A percentile compares a stretch with the other conserved stretches of the same genome.
phyloP scores from a whole-genome alignment of 1,140 invertebrate genomes.

The Triops cancriformis region DNA sequence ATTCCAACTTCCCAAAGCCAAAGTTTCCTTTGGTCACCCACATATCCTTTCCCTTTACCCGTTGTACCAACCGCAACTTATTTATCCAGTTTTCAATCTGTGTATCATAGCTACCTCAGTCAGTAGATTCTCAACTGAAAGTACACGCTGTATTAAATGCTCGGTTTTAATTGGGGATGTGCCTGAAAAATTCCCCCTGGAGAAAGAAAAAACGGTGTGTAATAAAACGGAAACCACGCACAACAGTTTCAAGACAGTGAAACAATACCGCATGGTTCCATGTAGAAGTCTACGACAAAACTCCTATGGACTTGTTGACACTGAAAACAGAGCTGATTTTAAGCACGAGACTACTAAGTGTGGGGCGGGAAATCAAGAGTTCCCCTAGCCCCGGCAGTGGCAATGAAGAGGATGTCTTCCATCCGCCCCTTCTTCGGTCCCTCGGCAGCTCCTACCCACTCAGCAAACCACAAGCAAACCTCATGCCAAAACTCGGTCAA shows the following conservation, averaged over 20 bases:
- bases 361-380: background rate
- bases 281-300: background rate
- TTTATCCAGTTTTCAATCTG: background rate
- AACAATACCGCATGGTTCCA: background rate
- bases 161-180: background rate
- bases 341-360: background rate
- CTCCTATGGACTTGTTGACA: background rate
- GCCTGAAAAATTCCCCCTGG: background rate
- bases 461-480: background rate
- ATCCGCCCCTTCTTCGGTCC: background rate
- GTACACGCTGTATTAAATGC: background rate
- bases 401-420: constrained; percentile 10
- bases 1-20: background rate
- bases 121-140: background rate
- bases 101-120: no score
- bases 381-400: background rate
- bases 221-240: background rate
- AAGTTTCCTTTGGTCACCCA: constrained; percentile 5
- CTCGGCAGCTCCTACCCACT: background rate
- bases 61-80: background rate
- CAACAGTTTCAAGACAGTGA: background rate
- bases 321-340: background rate
- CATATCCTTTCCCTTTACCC: background rate
- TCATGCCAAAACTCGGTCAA: background rate
- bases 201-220: background rate